Conservation (phyloP, 2,888 invertebrate genomes). For the Cephalotes varians region DNA sequence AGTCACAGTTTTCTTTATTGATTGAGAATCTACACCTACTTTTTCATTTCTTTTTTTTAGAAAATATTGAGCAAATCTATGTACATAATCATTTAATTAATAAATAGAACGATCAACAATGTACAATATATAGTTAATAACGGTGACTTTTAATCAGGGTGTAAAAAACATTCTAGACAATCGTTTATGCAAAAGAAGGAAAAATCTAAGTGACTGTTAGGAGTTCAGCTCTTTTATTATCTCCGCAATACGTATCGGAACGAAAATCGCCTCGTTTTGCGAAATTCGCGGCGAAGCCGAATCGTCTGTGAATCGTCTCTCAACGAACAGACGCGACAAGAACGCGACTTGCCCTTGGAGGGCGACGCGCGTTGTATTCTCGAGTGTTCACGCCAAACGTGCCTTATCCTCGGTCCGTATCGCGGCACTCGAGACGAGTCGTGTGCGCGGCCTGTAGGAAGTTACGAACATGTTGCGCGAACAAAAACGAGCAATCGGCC, state of each 20-base stretch:
- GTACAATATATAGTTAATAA: not conserved
- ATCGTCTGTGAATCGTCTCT: conserved; percentile 28
- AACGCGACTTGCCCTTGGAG: not conserved
- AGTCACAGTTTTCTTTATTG: too few species aligned
- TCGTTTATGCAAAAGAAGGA: not conserved
- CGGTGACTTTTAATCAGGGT: not conserved
- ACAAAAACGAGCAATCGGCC: conserved; percentile 32
- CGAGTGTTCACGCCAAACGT: conserved; percentile 47
- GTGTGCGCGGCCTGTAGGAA: conserved; percentile 31
- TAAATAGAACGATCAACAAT: not conserved
- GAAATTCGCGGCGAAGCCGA: not conserved
- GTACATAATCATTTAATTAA: too few species aligned
- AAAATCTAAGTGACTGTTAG: not conserved
- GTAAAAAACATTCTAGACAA: not conserved
- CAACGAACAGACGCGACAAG: conserved; percentile 19
- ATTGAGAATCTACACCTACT: too few species aligned
- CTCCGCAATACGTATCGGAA: not conserved
- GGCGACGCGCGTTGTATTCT: conserved; percentile 11
- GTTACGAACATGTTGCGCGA: conserved; percentile 41
- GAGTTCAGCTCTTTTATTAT: not conserved
- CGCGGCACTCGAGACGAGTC: conserved; percentile 33
- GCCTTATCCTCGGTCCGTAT: conserved; percentile 46
- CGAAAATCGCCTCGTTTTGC: not conserved
- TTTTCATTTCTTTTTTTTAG: too few species aligned
- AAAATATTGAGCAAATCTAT: too few species aligned